These are phyloP conservation scores for Dioctria rufipes DNA, from an alignment of 2,888 invertebrate species.

Conservation along the genomic window DNA sequence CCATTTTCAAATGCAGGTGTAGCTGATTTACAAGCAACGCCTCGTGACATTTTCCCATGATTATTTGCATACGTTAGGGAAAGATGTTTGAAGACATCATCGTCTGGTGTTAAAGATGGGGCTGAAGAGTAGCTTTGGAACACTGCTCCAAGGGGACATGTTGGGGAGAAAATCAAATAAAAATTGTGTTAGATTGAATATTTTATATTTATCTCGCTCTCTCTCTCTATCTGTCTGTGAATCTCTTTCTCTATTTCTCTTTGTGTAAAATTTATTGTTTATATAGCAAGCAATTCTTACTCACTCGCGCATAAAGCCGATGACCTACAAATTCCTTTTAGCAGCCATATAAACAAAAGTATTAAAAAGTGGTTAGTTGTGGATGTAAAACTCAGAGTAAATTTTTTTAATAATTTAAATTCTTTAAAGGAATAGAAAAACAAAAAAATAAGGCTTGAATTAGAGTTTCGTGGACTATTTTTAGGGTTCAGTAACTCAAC, in stretches of 20 bases:
- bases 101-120: slow-evolving; percentile 90
- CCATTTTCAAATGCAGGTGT: slow-evolving; percentile 87
- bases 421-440: too few species aligned
- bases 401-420: too few species aligned
- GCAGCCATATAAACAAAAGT: slow-evolving; percentile 59
- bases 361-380: background rate
- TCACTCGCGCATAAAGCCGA: slow-evolving; percentile 83
- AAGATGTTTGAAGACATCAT: slow-evolving; percentile 91
- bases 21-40: slow-evolving; percentile 85
- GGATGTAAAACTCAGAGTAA: too few species aligned
- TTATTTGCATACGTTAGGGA: slow-evolving; percentile 88
- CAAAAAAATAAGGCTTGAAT: too few species aligned
- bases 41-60: slow-evolving; percentile 91
- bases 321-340: slow-evolving; percentile 82
- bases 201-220: background rate
- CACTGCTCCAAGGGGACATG: slow-evolving; percentile 81
- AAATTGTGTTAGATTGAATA: background rate
- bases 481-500: too few species aligned
- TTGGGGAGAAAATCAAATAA: slow-evolving; percentile 62
- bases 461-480: too few species aligned
- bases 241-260: too few species aligned
- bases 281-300: slow-evolving; percentile 62
- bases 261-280: slow-evolving; percentile 8
- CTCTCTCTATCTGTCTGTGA: background rate
- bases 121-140: slow-evolving; percentile 88